Evolutionary conservation across 2,888 invertebrate genomes (phyloP), one percentile per base, ranked within the genome.

Genomic region (Minunthozetes semirufus): DNA sequence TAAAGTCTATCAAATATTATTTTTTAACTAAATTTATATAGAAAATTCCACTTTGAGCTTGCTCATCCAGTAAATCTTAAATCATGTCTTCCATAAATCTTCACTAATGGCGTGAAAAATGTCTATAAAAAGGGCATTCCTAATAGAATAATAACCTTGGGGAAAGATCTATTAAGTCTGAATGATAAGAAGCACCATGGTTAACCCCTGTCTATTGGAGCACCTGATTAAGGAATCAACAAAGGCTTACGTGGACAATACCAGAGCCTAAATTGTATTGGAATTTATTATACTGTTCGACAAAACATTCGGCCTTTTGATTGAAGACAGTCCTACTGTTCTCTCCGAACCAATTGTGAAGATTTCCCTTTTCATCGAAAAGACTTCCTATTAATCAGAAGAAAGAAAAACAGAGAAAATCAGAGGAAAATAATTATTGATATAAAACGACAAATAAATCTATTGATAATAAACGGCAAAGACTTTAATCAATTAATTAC

Each of bases 231-330:
- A 29, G 3, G 6, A 56, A 25, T 22, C 6, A 56, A 19, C n/a
- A 17, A 48, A 48, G 6, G 1, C 59, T 59, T 59, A 59, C 59
- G 2, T 2, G 0, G 15, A 59, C 13, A 17, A 17, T 59, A 5
- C 29, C 17, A 4, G 15, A 1, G 15, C 59, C 59, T 3, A 70
- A 0, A 27, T 75, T 29, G 27, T 53, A 53, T 33, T 22, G 19
- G 33, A 74, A 74, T 48, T 72, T 72, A 15, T 17, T 42, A 48
- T 75, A 75, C 50, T 75, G 75, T 6, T 75, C 59, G 8, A 75
- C 75, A 72, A 75, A 75, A 19, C 75, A 75, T 19, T 75, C 9
- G 56, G 75, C 50, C 48, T 59, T 75, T 9, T 75, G 29, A 9
- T 9, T 25, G 61, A 75, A 75, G 0, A n/a, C 22, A 1, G 33